phyloP scores from a whole-genome alignment of 2,113 vertebrate genomes.

The Hemiscyllium ocellatum region DNA sequence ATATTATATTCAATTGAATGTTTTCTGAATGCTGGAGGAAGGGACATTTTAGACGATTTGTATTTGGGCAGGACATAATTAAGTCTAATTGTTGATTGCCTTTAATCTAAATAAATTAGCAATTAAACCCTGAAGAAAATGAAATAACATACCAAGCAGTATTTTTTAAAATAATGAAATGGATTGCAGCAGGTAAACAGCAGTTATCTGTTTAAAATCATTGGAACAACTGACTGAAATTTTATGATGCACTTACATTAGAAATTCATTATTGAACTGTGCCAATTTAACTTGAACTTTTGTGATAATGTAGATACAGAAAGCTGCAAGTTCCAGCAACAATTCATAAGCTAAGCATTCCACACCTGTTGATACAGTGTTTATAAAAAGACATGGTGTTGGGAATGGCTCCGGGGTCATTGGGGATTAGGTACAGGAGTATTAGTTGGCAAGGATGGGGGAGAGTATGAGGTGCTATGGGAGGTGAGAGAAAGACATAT shows the following conservation, averaged over 20 bases:
- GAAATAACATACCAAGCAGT: background rate
- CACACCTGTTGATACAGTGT: background rate
- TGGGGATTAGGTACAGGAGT: too few relatives aligned
- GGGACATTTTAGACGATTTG: background rate
- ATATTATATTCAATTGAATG: background rate
- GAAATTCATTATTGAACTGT: background rate
- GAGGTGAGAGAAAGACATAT: too few relatives aligned
- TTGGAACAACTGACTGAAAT: background rate
- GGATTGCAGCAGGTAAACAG: background rate
- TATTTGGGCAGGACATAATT: background rate
- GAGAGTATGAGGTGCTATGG: too few relatives aligned
- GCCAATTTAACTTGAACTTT: background rate
- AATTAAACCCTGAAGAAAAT: background rate
- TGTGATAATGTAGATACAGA: background rate
- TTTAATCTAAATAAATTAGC: conserved; percentile 10
- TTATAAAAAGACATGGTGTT: too few relatives aligned
- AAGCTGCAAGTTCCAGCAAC: background rate
- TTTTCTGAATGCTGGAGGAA: background rate
- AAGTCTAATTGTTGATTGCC: background rate
- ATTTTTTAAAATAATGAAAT: background rate
- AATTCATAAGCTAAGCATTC: background rate
- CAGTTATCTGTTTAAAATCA: conserved; percentile 6
- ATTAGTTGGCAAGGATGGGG: too few relatives aligned
- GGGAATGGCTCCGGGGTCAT: too few relatives aligned
- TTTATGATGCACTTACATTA: background rate